phyloP scores from a whole-genome alignment of 2,888 invertebrate genomes.

The Macropis europaea region DNA sequence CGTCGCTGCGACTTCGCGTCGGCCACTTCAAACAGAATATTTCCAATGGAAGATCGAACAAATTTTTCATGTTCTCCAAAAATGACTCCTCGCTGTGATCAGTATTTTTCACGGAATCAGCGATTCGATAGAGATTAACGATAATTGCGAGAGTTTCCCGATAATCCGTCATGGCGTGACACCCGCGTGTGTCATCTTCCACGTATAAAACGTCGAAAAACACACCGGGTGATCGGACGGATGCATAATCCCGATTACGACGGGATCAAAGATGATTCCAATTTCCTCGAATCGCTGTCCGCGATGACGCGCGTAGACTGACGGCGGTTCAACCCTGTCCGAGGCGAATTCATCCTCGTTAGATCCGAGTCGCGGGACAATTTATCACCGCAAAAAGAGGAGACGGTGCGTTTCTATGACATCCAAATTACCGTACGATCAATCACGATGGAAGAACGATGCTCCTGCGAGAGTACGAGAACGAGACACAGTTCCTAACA shows the following conservation, averaged over 20 bases:
- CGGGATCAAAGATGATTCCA: slow-evolving; percentile 12
- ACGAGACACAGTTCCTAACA: background rate
- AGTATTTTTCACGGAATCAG: too few relatives aligned
- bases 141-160: too few relatives aligned
- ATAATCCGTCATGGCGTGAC: too few relatives aligned
- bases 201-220: background rate
- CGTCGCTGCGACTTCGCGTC: slow-evolving; percentile 18
- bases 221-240: background rate
- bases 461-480: background rate
- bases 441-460: slow-evolving; percentile 40
- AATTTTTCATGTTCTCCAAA: too few relatives aligned
- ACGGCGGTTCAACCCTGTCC: slow-evolving; percentile 36
- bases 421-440: slow-evolving; percentile 45
- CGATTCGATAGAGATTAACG: too few relatives aligned
- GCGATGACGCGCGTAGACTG: slow-evolving; percentile 29
- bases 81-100: too few relatives aligned
- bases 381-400: slow-evolving; percentile 28
- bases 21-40: too few relatives aligned
- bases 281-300: slow-evolving; percentile 42
- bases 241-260: background rate
- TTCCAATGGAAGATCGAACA: too few relatives aligned
- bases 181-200: background rate
- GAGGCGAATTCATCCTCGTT: slow-evolving; percentile 48
- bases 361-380: slow-evolving; percentile 38
- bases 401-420: slow-evolving; percentile 38